Conservation (phyloP, 2,113 vertebrate genomes). For the Vimba vimba region DNA sequence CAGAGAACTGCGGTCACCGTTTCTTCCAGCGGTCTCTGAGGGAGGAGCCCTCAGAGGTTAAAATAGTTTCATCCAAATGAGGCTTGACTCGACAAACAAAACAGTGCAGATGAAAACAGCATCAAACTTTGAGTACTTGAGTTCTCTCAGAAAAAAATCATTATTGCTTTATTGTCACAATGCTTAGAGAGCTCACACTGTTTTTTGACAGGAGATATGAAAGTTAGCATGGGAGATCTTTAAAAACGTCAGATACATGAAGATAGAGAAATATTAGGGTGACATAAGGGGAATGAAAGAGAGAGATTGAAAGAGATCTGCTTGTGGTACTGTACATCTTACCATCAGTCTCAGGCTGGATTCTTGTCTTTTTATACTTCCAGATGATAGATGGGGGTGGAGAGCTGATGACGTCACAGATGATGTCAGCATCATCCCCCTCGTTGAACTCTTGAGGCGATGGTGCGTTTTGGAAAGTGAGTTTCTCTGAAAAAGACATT, state of each 20-base stretch:
- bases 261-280: background rate
- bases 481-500: constrained; percentile 83
- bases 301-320: constrained; percentile 36
- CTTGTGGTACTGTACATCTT: constrained; percentile 62
- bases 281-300: background rate
- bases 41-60: constrained; percentile 68
- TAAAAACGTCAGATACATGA: background rate
- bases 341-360: constrained; percentile 92
- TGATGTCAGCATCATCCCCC: constrained; percentile 88
- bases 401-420: constrained; percentile 92
- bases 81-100: constrained; percentile 55
- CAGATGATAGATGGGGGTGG: constrained; percentile 91
- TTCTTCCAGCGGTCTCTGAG: constrained; percentile 58
- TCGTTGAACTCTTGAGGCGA: constrained; percentile 94
- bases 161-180: constrained; percentile 12
- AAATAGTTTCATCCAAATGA: constrained; percentile 62
- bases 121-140: constrained; percentile 15
- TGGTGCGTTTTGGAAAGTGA: constrained; percentile 91
- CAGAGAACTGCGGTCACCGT: constrained; percentile 64
- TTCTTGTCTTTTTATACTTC: constrained; percentile 86
- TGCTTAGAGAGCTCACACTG: background rate
- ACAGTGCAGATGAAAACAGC: constrained; percentile 25
- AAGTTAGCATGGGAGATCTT: background rate
- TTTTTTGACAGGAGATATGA: constrained; percentile 8
- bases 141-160: constrained; percentile 21